Conservation (phyloP, 2,888 invertebrate genomes). For the Steinernema carpocapsae region DNA sequence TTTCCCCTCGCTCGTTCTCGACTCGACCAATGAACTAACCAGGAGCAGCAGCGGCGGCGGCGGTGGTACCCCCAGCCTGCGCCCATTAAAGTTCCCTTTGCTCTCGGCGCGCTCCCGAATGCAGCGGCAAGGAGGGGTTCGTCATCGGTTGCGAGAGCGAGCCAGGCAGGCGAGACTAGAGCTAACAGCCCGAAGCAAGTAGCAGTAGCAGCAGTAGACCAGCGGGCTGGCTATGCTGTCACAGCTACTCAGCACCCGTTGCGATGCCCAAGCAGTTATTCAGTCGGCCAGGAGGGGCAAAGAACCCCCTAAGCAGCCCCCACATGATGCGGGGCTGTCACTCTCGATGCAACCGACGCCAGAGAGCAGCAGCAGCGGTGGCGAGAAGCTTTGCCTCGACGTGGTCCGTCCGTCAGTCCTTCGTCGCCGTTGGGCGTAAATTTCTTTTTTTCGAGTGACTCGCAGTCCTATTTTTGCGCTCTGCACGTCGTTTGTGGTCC, state of each 20-base stretch:
- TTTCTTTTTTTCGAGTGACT: conserved; percentile 32
- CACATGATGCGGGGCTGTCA: conserved; percentile 29
- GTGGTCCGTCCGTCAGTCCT: conserved; percentile 5
- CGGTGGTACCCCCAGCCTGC: background rate
- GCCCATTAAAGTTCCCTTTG: conserved; percentile 24
- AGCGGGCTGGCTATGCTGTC: background rate
- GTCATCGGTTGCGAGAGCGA: background rate
- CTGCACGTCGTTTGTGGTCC: conserved; percentile 18
- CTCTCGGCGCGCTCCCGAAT: conserved; percentile 26
- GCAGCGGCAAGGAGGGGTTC: background rate
- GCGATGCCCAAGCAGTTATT: conserved; percentile 18
- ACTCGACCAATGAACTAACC: conserved; percentile 31
- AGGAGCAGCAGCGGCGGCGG: conserved; percentile 12
- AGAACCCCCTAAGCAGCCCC: conserved; percentile 8
- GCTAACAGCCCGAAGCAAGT: background rate
- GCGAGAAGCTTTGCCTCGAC: conserved; percentile 21
- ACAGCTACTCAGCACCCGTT: conserved; percentile 14
- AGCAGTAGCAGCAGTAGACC: background rate
- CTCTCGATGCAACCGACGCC: conserved; percentile 25
- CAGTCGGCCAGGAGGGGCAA: conserved; percentile 1
- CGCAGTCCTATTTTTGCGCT: conserved; percentile 35
- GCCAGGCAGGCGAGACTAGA: background rate
- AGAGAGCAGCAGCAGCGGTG: conserved; percentile 13
- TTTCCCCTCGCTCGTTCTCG: conserved; percentile 5
- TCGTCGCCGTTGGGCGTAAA: background rate